Base-by-base conservation (phyloP, 2,888 invertebrate species). In the Xanthia togata region DNA sequence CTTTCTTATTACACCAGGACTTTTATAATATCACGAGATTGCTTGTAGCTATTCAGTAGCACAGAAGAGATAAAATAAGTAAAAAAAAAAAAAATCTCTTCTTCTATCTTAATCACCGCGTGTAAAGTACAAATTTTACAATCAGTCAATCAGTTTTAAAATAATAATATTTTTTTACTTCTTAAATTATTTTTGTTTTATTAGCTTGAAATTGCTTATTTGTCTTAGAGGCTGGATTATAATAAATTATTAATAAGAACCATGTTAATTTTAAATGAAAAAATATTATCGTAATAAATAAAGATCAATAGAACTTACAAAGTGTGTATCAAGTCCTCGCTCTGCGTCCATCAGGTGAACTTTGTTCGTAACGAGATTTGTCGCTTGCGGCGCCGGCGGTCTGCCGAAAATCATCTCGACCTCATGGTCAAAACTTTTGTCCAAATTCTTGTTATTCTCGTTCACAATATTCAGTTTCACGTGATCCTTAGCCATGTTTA, bases 351-450 rank as follows among this genome's bases (percentile, higher is more conserved):
- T 71, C 44, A 67, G 59, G 41, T 73, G 20, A 57, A 93, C 93
- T 65, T 91, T 93, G 20, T 89, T 89, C n/a, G 76, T 83, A 0
- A 71, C 47, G 17, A 65, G 83, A 11, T 79, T 81, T 0, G 91
- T 87, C 23, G 82, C 82, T 8, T 93, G 91, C 23, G 76, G 23
- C 11, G 94, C 91, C 23, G 76, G 23, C 11, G 94, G 92, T 14
- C 84, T 93, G 1, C 95, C 95, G 76, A 96, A 96, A 74, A 96
- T 90, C 91, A 91, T 92, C 65, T 94, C 94, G 0, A 96, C 86
- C 11, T 91, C 93, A 38, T 92, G 91, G 62, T 95, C 92, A 4
- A 82, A 84, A 57, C 85, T 73, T 69, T 81, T 86, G 14, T 79
- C 81, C 4, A 79, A 55, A 55, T 86, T 82, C 73, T 91, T 92